A percentile compares a stretch with the other conserved stretches of the same genome.
These are phyloP conservation scores for Parus major DNA, from an alignment of 2,113 vertebrate species.

Conservation along the genomic window DNA sequence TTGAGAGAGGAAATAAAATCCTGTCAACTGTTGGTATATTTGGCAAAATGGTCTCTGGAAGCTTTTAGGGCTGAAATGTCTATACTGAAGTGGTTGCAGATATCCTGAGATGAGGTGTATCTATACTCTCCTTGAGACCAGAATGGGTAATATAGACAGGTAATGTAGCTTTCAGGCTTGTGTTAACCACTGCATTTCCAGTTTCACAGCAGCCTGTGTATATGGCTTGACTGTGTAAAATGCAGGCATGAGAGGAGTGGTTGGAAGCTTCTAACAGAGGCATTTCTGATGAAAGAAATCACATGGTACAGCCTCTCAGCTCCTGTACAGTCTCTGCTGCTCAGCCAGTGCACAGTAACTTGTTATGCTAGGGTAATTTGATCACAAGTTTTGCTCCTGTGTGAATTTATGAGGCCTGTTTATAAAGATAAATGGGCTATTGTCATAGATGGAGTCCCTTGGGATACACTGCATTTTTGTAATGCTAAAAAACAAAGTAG, in stretches of 20 bases:
- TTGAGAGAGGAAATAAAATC: neutral
- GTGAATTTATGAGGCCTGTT: neutral
- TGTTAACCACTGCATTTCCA: neutral
- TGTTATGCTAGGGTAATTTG: neutral
- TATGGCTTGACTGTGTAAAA: neutral
- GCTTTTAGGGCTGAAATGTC: neutral
- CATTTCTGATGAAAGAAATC: neutral
- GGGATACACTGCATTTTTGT: neutral
- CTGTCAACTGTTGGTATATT: neutral
- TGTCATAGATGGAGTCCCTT: neutral
- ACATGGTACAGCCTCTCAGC: accelerated
- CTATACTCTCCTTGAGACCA: neutral
- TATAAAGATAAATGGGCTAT: neutral
- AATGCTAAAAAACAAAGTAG: neutral
- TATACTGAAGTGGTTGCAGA: neutral
- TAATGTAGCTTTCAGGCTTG: neutral
- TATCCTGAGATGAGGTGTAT: neutral
- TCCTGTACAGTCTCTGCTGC: neutral
- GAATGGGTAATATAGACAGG: neutral
- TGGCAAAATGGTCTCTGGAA: neutral
- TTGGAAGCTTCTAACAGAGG: neutral
- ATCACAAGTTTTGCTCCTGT: neutral
- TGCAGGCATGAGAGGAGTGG: neutral
- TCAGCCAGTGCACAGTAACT: neutral
- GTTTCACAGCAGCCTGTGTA: neutral